phyloP scores from a whole-genome alignment of 2,888 invertebrate species.

The Chaetogeoica ovagalla region DNA sequence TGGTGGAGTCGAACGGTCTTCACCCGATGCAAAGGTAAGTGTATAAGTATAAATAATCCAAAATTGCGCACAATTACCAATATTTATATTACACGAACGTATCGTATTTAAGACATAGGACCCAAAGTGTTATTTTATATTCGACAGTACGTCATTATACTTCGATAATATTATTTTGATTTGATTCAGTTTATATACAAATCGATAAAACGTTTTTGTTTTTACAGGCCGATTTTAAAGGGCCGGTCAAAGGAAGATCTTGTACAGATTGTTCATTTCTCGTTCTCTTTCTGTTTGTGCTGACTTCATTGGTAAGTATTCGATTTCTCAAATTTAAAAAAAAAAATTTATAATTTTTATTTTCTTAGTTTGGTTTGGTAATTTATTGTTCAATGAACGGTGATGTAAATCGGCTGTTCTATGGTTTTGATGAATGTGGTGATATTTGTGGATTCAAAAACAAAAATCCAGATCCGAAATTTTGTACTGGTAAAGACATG shows the following conservation, averaged over 20 bases:
- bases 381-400: constrained; percentile 63
- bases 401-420: constrained; percentile 65
- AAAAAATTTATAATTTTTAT: constrained; percentile 42
- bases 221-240: constrained; percentile 55
- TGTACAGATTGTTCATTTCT: constrained; percentile 66
- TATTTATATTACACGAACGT: too few relatives aligned
- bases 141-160: too few relatives aligned
- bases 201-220: background rate
- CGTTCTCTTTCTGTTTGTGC: constrained; percentile 63
- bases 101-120: too few relatives aligned
- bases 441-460: constrained; percentile 67
- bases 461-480: constrained; percentile 58
- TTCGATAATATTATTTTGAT: too few relatives aligned
- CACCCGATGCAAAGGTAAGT: constrained; percentile 43
- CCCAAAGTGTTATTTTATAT: too few relatives aligned
- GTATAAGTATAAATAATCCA: background rate
- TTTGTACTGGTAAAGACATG: constrained; percentile 62
- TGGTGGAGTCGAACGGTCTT: constrained; percentile 37
- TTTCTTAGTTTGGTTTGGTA: constrained; percentile 59
- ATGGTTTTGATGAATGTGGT: constrained; percentile 69
- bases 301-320: constrained; percentile 64
- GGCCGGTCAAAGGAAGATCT: constrained; percentile 58
- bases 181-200: background rate
- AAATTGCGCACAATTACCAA: background rate
- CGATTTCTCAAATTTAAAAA: background rate